Base-by-base conservation (phyloP, 2,888 invertebrate genomes). In the Leptopterna dolabrata region DNA sequence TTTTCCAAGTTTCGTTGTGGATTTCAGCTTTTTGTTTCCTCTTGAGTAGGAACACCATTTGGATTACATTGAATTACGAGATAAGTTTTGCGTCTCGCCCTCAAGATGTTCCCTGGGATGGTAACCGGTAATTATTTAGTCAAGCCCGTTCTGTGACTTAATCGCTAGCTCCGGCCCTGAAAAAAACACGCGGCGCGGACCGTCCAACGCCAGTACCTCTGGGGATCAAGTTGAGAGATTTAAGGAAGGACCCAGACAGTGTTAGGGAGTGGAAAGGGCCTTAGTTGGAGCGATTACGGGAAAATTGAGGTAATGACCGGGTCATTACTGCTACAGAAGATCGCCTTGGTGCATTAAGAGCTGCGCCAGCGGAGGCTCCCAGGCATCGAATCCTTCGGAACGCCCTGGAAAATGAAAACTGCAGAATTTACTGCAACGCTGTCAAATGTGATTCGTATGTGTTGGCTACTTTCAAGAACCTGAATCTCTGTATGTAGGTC, bases 221-320 rank as follows among this genome's bases (percentile, higher is more conserved):
- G 63, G 9, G 63, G 27, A 63, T 24, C 63, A 63, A 63, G 63
- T 63, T 13, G 24, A 24, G 51, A 4, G 7, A 36, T 36, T 36
- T 51, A 51, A 51, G 51, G 51, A n/a, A 51, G n/a, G n/a, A 16
- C n/a, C 51, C 51, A 63, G 13, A 63, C n/a, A 4, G 19, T 27
- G n/a, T n/a, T n/a, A n/a, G n/a, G n/a, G 63, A 1, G 7, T 7
- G 19, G 19, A 13, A 27, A 19, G 19, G 63, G 63, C 63, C 63
- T 27, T 24, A 27, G 24, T 78, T 27, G 78, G 51, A 70, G 43
- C 83, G 83, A 83, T 83, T 83, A 83, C 63, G 83, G 63, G 83
- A n/a, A 83, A 78, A 83, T 83, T 83, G 83, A 70, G 83, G 83
- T 83, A 83, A 83, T 83, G 70, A 36, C 83, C 36, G 70, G 81